Evolutionary conservation across 2,113 vertebrate genomes (phyloP), one percentile per base, ranked within the genome.

Genomic region (Daubentonia madagascariensis): DNA sequence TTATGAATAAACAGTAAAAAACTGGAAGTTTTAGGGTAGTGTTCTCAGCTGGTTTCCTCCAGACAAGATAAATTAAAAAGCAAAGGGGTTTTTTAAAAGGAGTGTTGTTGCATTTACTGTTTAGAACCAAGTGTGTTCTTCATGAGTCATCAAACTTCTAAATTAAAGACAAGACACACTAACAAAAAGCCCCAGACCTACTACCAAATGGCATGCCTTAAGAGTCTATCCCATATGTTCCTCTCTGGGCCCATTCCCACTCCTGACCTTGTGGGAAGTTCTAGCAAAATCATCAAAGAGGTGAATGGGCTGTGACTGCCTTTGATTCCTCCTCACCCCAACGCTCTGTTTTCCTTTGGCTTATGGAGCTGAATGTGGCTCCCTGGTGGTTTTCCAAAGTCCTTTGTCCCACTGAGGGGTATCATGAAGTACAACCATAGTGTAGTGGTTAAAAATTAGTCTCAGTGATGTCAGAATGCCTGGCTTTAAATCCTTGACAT

Each of bases 1-100:
- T 80, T 76, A 84, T 61, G 23, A 95, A 89, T n/a, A 59, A 43
- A 65, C 1, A 59, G 3, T 75, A 35, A 96, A 63, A 76, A 48
- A 22, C 67, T 35, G 10, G 20, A 94, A 67, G 7, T 68, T 65
- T 91, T 88, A 83, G 54, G 54, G 30, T 72, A 81, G 35, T 45
- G 0, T 92, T 96, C 89, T 88, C 48, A 78, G 79, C 28, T 85
- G 25, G 18, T 37, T 65, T 63, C 14, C 63, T 45, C 72, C n/a
- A 85, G 89, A 85, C 37, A 92, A 80, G 65, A 91, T 87, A 40
- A 85, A 72, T 72, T 67, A 83, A 80, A 92, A 85, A 81, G 73
- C 25, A 59, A 76, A 93, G 23, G 80, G 61, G 3, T 87, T 86
- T 87, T 86, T 72, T 43, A 59, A 87, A 85, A 96, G 67, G 32